Base-by-base conservation (phyloP, 2,113 vertebrate genomes). In the Hydrochoerus hydrochaeris region DNA sequence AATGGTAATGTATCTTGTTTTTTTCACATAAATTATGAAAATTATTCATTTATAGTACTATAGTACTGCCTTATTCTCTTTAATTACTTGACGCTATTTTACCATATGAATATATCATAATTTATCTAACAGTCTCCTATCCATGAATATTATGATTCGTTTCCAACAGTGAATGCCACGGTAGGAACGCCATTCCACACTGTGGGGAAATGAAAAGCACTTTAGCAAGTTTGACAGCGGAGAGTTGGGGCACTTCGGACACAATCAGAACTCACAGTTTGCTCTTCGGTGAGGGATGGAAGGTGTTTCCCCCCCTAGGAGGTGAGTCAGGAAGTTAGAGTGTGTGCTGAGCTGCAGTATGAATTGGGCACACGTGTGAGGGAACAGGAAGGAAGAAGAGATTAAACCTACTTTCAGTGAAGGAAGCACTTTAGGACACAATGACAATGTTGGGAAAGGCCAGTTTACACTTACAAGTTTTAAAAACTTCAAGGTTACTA, bases 21-120 rank as follows among this genome's bases (percentile, higher is more conserved):
- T 91, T 41, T 82, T 93, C 9, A 49, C 78, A 71, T 57, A 91
- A 94, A 83, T 84, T 16, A 78, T 84, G 24, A 63, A 49, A 57
- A 90, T 60, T 87, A 2, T 69, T 60, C 35, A 35, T 82, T 92
- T 94, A 38, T 52, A 86, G 41, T 67, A 75, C 14, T 94, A 38
- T 52, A 86, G 41, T 67, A 75, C 14, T 80, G 5, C 8, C 19
- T 90, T 41, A 57, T 90, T 93, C 57, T 93, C 94, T 90, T 90
- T 62, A 60, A 92, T 78, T 75, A 22, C 19, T 7, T 12, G 4
- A 63, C 44, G 35, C 6, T 54, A 35, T 67, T 83, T 94, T 24
- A 62, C 30, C 67, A n/a, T 73, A 5, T 35, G 12, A 96, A n/a
- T 62, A 5, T 17, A 4, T 28, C 38, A 17, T 60, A 90, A 30